Percentiles rank a stretch among this genome's conserved stretches.
These are phyloP conservation scores for Eolophus roseicapilla DNA, from an alignment of 2,113 vertebrate genomes.

Conservation along the genomic window DNA sequence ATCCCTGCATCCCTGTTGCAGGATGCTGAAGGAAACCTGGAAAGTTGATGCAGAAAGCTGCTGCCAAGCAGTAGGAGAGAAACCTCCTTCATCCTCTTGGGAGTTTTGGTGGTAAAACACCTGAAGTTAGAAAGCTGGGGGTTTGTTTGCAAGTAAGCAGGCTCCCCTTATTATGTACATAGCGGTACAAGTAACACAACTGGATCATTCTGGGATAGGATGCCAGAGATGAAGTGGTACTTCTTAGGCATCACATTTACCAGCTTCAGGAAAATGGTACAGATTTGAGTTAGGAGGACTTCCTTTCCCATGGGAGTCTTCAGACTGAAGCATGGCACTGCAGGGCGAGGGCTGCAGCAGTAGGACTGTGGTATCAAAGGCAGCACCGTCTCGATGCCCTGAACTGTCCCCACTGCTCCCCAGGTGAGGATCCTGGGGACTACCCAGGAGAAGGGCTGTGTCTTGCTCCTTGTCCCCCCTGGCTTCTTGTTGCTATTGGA, in stretches of 20 bases:
- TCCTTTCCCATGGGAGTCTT: neutral
- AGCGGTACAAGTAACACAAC: neutral
- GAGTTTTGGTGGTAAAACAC: neutral
- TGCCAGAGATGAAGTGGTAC: neutral
- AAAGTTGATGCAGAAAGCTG: neutral
- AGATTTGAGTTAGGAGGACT: neutral
- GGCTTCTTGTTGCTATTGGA: neutral
- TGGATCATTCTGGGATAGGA: neutral
- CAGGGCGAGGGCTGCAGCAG: neutral
- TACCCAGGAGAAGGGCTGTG: neutral
- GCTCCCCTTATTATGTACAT: neutral
- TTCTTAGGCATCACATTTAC: neutral
- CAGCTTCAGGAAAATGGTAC: neutral
- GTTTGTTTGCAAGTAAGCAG: neutral
- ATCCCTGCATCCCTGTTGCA: neutral
- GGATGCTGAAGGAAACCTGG: neutral
- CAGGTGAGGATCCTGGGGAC: neutral
- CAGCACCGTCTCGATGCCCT: neutral
- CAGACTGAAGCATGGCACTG: accelerated
- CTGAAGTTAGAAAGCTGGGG: neutral
- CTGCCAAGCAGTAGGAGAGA: neutral
- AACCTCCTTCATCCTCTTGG: neutral
- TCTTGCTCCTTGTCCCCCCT: neutral
- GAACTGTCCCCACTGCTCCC: neutral
- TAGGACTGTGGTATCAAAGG: accelerated